A percentile compares a stretch with the other conserved stretches of the same genome.
Evolutionary conservation across 2,797 vertebrate genomes (phyloP).

Genomic region (Fundulus diaphanus): DNA sequence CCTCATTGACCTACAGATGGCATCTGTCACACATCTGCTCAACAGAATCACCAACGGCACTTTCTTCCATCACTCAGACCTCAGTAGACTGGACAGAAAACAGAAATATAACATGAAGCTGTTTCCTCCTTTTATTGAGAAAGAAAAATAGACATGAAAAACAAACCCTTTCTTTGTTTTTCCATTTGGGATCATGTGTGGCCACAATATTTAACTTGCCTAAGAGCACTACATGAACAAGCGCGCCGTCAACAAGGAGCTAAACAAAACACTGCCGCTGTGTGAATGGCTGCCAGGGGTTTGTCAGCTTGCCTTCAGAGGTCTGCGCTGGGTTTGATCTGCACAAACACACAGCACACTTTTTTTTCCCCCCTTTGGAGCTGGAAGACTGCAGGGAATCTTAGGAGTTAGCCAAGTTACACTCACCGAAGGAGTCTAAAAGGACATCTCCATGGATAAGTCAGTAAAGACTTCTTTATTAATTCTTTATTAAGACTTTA

Average conservation of each 20-base stretch:
- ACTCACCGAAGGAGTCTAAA: constrained; percentile 22
- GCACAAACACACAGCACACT: constrained; percentile 13
- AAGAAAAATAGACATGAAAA: constrained; percentile 5
- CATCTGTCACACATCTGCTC: constrained; percentile 71
- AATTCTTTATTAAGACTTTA: not conserved
- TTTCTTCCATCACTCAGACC: constrained; percentile 6
- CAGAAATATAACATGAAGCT: not conserved
- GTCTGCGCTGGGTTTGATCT: constrained; percentile 18
- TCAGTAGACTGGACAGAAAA: not conserved
- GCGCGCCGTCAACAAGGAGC: constrained; percentile 37
- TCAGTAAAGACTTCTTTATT: constrained; percentile 5
- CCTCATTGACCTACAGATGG: constrained; percentile 48
- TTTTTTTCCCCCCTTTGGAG: constrained; percentile 1
- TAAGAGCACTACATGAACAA: constrained; percentile 1
- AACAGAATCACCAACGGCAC: constrained; percentile 29
- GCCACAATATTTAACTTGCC: not conserved
- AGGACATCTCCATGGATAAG: constrained; percentile 51
- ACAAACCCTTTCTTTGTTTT: not conserved
- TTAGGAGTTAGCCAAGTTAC: constrained; percentile 51
- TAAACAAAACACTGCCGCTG: constrained; percentile 4
- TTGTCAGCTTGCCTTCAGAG: constrained; percentile 43
- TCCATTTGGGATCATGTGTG: not conserved
- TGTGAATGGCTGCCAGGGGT: constrained; percentile 37
- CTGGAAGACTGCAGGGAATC: constrained; percentile 24
- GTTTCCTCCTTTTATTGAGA: not conserved